Base-by-base conservation (phyloP, 1,140 invertebrate genomes). In the Teleogryllus occipitalis region DNA sequence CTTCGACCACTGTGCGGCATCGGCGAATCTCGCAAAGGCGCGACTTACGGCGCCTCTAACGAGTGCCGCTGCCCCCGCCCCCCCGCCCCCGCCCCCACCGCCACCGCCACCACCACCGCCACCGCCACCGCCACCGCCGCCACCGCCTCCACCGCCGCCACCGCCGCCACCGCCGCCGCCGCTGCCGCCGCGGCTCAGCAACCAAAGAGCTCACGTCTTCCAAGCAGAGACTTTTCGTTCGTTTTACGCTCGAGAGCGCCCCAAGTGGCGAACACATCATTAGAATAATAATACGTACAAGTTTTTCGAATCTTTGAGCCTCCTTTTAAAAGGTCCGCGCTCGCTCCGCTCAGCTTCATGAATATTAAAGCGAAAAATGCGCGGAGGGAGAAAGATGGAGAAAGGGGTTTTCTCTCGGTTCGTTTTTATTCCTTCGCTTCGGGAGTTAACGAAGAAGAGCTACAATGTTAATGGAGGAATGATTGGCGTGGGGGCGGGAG, bases 261-360 rank as follows among this genome's bases (percentile, higher is more conserved):
- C 54, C 54, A 65, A 65, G 54, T 65, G 54, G 54, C 54, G 54
- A 65, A 65, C 54, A 65, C 54, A 65, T 65, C 54, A 65, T 65
- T 65, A 65, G 54, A 65, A 65, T 65, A 65, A 65, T 65, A 65
- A 65, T 65, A 65, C 54, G 54, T 65, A 18, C 54, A 65, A 65
- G 54, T 65, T 65, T 65, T 65, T 65, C 54, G 54, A 65, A 65
- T 65, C 54, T 65, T 65, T 65, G 54, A 65, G 54, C 10, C 54
- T 65, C 54, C 54, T 65, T 65, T 65, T 65, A 65, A 65, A 65
- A 65, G 54, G 54, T 65, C 54, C 54, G 18, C 18, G 54, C 18
- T 65, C 54, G 18, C 54, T 39, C 54, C 54, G 54, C 54, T 65
- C 10, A 65, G 54, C 54, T 65, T 65, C 54, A 65, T 65, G 54